These are phyloP conservation scores for Yponomeuta plumbellus DNA, from an alignment of 2,888 invertebrate genomes.

Conservation along the genomic window DNA sequence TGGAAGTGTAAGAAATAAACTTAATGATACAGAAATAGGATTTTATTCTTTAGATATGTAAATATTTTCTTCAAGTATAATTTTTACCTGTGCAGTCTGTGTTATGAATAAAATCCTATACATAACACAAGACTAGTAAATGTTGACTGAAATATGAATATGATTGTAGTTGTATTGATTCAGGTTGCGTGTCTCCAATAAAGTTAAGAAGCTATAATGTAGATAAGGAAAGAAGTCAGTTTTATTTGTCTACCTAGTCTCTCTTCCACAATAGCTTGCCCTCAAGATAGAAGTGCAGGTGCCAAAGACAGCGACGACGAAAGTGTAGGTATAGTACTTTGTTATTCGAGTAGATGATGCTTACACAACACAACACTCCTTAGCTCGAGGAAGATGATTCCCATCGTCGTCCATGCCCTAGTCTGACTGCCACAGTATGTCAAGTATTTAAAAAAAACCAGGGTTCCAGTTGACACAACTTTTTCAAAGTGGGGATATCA, in stretches of 20 bases:
- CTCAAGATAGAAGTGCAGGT: constrained; percentile 17
- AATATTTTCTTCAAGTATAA: constrained; percentile 42
- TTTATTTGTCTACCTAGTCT: constrained; percentile 15
- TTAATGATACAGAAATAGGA: constrained; percentile 55
- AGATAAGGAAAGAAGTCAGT: constrained; percentile 11
- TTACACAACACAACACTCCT: background rate
- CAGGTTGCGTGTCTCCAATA: constrained; percentile 5
- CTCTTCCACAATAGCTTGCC: background rate
- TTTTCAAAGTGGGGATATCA: too few species aligned
- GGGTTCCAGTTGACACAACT: too few species aligned
- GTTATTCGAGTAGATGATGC: background rate
- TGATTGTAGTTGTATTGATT: constrained; percentile 5
- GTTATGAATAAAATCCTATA: background rate
- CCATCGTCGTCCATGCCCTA: too few species aligned
- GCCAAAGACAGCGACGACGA: constrained; percentile 6
- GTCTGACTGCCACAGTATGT: too few species aligned
- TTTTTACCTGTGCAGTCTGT: background rate
- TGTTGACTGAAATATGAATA: constrained; percentile 4
- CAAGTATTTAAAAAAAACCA: too few species aligned
- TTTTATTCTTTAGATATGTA: constrained; percentile 70
- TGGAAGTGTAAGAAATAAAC: constrained; percentile 59
- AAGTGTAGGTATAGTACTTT: background rate
- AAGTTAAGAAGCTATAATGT: constrained; percentile 5
- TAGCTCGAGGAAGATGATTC: too few species aligned
- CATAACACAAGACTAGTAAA: constrained; percentile 1